Conservation (phyloP, 2,888 invertebrate species). For the Drosophila neonasuta region DNA sequence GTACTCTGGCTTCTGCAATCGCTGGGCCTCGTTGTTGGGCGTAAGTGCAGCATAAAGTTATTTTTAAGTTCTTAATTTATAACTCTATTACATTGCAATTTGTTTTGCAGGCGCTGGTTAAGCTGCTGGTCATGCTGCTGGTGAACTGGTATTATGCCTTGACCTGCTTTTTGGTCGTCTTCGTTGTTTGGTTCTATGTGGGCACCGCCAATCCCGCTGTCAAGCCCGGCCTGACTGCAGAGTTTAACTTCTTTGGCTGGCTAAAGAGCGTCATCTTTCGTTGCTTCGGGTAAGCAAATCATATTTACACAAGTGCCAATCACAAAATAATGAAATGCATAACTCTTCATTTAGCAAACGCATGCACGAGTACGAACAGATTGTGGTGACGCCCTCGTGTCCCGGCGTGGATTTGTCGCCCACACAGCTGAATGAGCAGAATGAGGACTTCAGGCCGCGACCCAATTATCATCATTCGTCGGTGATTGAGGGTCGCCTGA, state of each 20-base stretch:
- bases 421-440: conserved; percentile 95
- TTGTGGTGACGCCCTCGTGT: conserved; percentile 92
- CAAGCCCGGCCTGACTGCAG: conserved; percentile 93
- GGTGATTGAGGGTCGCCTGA: conserved; percentile 85
- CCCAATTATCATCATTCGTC: conserved; percentile 96
- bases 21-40: conserved; percentile 96
- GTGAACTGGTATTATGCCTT: conserved; percentile 97
- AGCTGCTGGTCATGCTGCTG: conserved; percentile 94
- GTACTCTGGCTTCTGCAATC: conserved; percentile 96
- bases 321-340: not conserved
- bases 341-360: conserved; percentile 84
- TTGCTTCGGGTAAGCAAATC: conserved; percentile 87
- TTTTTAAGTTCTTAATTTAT: conserved; percentile 36
- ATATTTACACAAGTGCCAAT: conserved; percentile 36
- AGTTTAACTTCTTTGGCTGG: conserved; percentile 92
- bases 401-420: conserved; percentile 90
- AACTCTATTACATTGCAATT: conserved; percentile 51
- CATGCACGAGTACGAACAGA: conserved; percentile 91
- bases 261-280: conserved; percentile 87
- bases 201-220: conserved; percentile 97
- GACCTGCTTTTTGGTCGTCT: conserved; percentile 90
- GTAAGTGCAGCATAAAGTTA: conserved; percentile 83
- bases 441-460: conserved; percentile 96
- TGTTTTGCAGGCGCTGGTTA: conserved; percentile 88
- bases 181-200: conserved; percentile 96